These are phyloP conservation scores for Lepus americanus DNA, from an alignment of 2,113 vertebrate genomes.

Conservation along the genomic window DNA sequence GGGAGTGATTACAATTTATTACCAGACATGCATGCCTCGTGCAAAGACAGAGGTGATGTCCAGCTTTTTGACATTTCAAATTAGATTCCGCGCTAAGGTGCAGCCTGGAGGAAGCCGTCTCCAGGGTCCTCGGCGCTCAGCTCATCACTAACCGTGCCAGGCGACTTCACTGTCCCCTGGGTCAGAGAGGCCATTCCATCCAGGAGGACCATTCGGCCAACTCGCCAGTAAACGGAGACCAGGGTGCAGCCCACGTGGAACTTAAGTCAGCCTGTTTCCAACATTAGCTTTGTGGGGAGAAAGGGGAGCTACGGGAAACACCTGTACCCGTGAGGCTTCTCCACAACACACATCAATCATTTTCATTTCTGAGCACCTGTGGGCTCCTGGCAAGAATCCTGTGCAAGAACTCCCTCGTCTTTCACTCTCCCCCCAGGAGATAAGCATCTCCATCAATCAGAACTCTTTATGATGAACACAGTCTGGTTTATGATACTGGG, in stretches of 20 bases:
- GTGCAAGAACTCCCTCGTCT: neutral
- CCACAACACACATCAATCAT: rapidly evolving
- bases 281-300: neutral
- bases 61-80: neutral
- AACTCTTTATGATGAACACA: no score
- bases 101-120: neutral
- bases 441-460: neutral
- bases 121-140: neutral
- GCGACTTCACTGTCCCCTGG: rapidly evolving
- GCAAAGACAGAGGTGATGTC: neutral
- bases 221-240: neutral
- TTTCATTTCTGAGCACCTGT: no score
- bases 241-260: rapidly evolving
- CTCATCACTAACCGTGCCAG: neutral
- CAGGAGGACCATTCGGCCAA: neutral
- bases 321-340: neutral
- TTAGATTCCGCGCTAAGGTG: neutral
- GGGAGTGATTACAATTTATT: slow-evolving; percentile 5
- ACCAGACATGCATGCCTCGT: neutral
- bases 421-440: neutral
- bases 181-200: no score
- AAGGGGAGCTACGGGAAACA: neutral
- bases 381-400: neutral
- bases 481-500: no score
- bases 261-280: neutral